phyloP scores from a whole-genome alignment of 2,113 vertebrate species.

The Holacanthus passer region DNA sequence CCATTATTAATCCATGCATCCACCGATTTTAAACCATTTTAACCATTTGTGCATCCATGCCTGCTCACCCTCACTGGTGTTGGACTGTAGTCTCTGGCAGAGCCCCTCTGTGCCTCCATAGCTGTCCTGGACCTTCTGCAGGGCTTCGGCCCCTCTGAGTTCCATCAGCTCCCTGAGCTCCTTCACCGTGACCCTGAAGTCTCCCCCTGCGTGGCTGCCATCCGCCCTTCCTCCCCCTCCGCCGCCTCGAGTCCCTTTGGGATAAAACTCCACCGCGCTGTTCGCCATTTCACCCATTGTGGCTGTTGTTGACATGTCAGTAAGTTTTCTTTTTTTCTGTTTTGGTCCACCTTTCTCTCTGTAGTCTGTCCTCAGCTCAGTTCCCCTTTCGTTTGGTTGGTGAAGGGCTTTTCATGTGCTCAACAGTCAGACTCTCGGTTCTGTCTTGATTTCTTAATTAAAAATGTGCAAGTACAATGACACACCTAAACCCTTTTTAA shows the following conservation, averaged over 20 bases:
- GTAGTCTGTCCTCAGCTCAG: slow-evolving; percentile 61
- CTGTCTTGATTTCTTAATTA: slow-evolving; percentile 24
- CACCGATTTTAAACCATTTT: not conserved
- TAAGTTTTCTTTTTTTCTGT: slow-evolving; percentile 30
- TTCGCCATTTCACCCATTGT: slow-evolving; percentile 93
- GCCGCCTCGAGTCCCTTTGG: slow-evolving; percentile 83
- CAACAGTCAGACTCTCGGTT: slow-evolving; percentile 42
- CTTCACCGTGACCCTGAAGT: slow-evolving; percentile 88
- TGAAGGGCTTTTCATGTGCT: slow-evolving; percentile 70
- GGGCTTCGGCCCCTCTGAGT: slow-evolving; percentile 88
- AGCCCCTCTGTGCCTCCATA: slow-evolving; percentile 88
- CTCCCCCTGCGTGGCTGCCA: slow-evolving; percentile 83
- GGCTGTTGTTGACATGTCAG: slow-evolving; percentile 83
- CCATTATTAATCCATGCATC: slow-evolving; percentile 25
- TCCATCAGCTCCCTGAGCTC: slow-evolving; percentile 93
- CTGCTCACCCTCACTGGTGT: slow-evolving; percentile 87
- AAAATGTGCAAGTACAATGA: slow-evolving; percentile 25
- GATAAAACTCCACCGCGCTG: slow-evolving; percentile 92
- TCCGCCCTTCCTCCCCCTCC: slow-evolving; percentile 72
- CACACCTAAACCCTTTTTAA: not conserved
- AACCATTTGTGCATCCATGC: not conserved
- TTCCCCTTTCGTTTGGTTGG: slow-evolving; percentile 45
- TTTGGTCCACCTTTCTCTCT: slow-evolving; percentile 48
- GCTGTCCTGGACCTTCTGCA: slow-evolving; percentile 90
- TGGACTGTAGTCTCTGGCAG: slow-evolving; percentile 91